These are phyloP conservation scores for Daktulosphaira vitifoliae DNA, from an alignment of 1,140 invertebrate genomes.

Conservation along the genomic window DNA sequence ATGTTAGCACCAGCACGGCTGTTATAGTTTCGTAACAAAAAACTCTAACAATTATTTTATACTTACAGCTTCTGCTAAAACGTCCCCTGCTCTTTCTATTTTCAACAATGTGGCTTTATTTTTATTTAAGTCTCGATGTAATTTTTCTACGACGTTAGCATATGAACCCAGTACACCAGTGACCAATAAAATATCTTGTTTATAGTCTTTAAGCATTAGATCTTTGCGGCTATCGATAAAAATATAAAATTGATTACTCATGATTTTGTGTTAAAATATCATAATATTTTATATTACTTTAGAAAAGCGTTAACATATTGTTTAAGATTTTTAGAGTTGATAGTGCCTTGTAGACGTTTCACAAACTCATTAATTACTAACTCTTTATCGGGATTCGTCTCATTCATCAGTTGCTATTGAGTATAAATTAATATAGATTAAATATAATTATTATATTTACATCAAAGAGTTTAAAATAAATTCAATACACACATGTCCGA, in stretches of 20 bases:
- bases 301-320: conserved; percentile 74
- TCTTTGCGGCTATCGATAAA: conserved; percentile 54
- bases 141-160: conserved; percentile 63
- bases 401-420: conserved; percentile 49
- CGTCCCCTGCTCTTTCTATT: conserved; percentile 69
- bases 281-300: conserved; percentile 51
- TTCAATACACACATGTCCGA: conserved; percentile 71
- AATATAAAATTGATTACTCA: conserved; percentile 4
- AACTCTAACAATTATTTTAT: too few relatives aligned
- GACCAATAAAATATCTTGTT: conserved; percentile 68
- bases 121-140: conserved; percentile 68
- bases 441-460: too few relatives aligned
- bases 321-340: conserved; percentile 77
- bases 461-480: background rate
- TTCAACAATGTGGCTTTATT: conserved; percentile 73
- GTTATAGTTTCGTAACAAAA: too few relatives aligned
- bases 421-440: background rate
- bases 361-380: conserved; percentile 69
- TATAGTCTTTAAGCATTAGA: conserved; percentile 57
- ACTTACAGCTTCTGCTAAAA: conserved; percentile 66
- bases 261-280: background rate
- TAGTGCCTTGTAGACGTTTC: conserved; percentile 62
- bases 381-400: conserved; percentile 58
- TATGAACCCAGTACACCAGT: conserved; percentile 74
- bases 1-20: too few relatives aligned